Evolutionary conservation across 2,888 invertebrate genomes (phyloP).

Genomic region (Nemoura dubitans): DNA sequence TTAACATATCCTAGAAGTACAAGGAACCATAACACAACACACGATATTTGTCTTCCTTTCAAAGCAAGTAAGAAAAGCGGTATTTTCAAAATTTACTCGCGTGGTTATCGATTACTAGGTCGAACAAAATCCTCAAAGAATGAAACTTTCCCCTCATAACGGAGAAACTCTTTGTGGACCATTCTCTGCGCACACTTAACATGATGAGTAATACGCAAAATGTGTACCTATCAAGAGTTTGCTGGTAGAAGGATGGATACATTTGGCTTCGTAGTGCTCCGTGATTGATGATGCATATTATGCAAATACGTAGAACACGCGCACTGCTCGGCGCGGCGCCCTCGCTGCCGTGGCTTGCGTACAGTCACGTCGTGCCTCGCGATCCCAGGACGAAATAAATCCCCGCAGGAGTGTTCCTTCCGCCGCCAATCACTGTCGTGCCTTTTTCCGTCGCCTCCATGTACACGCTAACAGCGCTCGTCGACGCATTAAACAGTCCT

Average conservation of each 20-base stretch:
- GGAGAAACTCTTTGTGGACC: background rate
- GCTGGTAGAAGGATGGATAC: background rate
- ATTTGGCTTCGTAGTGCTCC: background rate
- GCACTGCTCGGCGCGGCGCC: background rate
- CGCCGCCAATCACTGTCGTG: background rate
- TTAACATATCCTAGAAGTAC: background rate
- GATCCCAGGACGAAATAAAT: background rate
- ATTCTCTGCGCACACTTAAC: background rate
- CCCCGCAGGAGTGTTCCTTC: background rate
- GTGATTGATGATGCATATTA: constrained; percentile 7
- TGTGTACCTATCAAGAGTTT: background rate
- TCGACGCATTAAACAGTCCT: background rate
- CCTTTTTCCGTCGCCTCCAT: background rate
- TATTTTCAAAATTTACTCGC: background rate
- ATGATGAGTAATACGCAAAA: background rate
- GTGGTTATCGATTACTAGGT: background rate
- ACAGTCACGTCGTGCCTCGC: too few relatives aligned
- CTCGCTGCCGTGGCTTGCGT: too few relatives aligned
- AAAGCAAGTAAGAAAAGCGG: background rate
- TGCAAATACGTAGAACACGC: background rate
- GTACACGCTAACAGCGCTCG: background rate
- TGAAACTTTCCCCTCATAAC: background rate
- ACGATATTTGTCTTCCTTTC: background rate
- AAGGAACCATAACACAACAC: background rate
- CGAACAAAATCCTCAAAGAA: background rate